Percentiles rank a stretch among this genome's conserved stretches.
phyloP scores from a whole-genome alignment of 2,113 vertebrate species.

The Porphyrio hochstetteri region DNA sequence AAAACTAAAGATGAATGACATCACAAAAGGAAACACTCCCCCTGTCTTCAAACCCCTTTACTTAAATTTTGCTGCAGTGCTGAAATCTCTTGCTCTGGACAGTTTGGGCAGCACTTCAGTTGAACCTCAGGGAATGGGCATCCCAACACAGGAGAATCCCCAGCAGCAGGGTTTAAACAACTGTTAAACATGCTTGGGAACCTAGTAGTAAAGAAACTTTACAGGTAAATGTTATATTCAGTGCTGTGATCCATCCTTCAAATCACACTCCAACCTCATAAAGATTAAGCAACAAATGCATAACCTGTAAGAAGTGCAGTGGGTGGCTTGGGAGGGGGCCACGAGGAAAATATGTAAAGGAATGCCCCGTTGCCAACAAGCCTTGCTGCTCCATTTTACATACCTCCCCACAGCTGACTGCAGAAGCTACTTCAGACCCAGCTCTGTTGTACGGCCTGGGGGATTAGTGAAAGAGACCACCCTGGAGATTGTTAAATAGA shows the following conservation, averaged over 20 bases:
- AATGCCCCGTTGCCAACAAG: not conserved
- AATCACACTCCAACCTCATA: not conserved
- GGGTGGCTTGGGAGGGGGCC: not conserved
- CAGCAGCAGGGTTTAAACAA: not conserved
- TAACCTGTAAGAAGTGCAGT: not conserved
- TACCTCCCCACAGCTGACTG: conserved; percentile 40
- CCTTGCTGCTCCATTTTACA: not conserved
- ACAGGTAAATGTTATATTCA: not conserved
- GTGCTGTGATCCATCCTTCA: not conserved
- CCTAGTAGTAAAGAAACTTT: not conserved
- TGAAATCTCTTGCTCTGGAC: not conserved
- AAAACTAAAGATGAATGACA: not conserved
- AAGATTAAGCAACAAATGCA: not conserved
- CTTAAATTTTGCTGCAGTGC: not conserved
- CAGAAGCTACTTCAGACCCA: conserved; percentile 46
- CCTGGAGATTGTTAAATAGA: conserved; percentile 62
- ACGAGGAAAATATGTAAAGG: not conserved
- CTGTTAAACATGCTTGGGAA: not conserved
- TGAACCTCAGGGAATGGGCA: not conserved
- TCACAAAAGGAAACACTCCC: not conserved
- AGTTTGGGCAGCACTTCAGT: not conserved
- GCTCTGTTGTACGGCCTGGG: conserved; percentile 38
- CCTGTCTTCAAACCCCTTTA: not conserved
- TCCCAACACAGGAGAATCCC: not conserved
- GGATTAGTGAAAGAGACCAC: conserved; percentile 65